Conservation (phyloP, 2,888 invertebrate genomes). For the Dryadula phaetusa region DNA sequence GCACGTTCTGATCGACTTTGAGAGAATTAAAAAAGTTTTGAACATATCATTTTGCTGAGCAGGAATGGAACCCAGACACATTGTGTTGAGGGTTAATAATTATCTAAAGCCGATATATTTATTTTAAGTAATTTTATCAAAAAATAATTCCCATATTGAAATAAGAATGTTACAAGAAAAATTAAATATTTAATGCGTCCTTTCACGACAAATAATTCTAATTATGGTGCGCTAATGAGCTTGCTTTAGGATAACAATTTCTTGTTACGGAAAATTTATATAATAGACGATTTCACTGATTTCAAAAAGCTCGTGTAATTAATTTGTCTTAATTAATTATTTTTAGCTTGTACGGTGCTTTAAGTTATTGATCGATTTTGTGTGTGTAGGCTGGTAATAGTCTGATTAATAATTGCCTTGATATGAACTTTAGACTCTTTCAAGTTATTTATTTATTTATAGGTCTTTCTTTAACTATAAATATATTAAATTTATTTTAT, state of each 20-base stretch:
- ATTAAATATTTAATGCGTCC: not conserved
- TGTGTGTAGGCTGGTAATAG: not conserved
- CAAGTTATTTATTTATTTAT: no score
- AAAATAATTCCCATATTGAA: not conserved
- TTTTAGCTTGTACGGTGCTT: not conserved
- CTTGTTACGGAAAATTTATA: conserved; percentile 56
- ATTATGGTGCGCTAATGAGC: conserved; percentile 62
- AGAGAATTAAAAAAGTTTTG: no score
- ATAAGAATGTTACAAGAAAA: not conserved
- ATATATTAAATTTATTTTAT: no score
- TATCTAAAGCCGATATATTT: no score
- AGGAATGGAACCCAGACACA: no score
- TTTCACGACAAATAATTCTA: conserved; percentile 55
- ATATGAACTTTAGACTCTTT: not conserved
- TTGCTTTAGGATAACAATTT: conserved; percentile 67
- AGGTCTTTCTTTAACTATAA: no score
- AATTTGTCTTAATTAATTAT: conserved; percentile 9
- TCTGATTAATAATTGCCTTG: not conserved
- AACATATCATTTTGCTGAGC: no score
- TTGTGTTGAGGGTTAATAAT: no score
- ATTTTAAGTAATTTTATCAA: no score
- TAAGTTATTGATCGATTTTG: not conserved
- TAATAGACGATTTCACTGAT: conserved; percentile 15
- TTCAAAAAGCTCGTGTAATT: conserved; percentile 5
- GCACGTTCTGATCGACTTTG: no score